phyloP scores from a whole-genome alignment of 2,113 vertebrate genomes.

The Sebastes schlegelii region DNA sequence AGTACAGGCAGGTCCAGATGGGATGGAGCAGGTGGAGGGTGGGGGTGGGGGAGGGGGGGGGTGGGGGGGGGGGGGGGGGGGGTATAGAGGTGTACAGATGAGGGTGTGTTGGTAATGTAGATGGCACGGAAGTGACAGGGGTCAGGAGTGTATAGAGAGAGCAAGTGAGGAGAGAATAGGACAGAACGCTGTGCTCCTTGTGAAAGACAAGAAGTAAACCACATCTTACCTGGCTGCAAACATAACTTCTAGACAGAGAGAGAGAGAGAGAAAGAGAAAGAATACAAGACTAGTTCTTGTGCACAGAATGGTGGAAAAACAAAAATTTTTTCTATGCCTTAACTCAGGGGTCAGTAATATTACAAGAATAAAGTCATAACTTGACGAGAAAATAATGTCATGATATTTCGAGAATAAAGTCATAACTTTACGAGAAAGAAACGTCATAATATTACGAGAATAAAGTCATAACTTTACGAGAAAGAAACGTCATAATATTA shows the following conservation, averaged over 20 bases:
- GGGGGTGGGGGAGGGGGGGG: background rate
- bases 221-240: conserved; percentile 43
- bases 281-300: conserved; percentile 27
- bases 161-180: conserved; percentile 6
- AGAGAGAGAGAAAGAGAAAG: conserved; percentile 27
- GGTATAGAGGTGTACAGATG: background rate
- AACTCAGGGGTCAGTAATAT: background rate
- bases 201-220: conserved; percentile 15
- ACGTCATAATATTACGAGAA: too few relatives aligned
- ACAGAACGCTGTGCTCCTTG: conserved; percentile 22
- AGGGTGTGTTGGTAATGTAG: background rate
- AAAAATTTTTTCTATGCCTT: background rate
- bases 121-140: background rate
- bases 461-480: too few relatives aligned
- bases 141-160: background rate
- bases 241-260: conserved; percentile 14
- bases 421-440: too few relatives aligned
- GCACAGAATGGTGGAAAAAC: background rate
- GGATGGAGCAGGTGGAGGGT: background rate
- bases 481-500: too few relatives aligned
- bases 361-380: too few relatives aligned
- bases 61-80: too few relatives aligned
- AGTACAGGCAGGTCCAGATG: background rate
- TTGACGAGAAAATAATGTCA: too few relatives aligned
- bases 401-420: too few relatives aligned